Evolutionary conservation across 2,113 vertebrate species (phyloP).

Genomic region (Neotoma lepida): DNA sequence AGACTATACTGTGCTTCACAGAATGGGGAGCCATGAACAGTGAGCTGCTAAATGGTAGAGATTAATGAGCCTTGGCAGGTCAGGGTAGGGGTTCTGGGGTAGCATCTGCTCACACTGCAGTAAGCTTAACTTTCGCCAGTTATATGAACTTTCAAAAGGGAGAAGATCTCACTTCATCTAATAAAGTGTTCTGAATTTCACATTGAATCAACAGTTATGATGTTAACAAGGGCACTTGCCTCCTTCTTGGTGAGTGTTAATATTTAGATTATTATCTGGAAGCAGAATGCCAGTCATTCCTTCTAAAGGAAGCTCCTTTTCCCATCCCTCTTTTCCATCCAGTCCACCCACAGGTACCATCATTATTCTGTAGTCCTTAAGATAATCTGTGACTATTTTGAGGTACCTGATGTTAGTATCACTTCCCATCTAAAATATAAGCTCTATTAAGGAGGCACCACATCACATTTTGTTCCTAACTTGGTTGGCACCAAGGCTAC

Average conservation of each 20-base stretch:
- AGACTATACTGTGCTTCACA: not conserved
- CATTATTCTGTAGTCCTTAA: not conserved
- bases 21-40: not conserved
- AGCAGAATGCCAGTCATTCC: not conserved
- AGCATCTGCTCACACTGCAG: slow-evolving; percentile 61
- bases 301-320: not conserved
- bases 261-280: not conserved
- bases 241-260: not conserved
- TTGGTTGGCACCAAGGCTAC: not conserved
- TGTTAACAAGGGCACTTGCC: not conserved
- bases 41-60: slow-evolving; percentile 25
- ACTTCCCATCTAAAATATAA: not conserved
- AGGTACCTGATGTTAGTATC: not conserved
- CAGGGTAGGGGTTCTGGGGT: not conserved
- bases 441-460: not conserved
- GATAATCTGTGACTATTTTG: not conserved
- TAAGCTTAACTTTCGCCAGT: slow-evolving; percentile 8
- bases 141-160: not conserved
- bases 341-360: not conserved
- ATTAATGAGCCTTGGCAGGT: slow-evolving; percentile 72
- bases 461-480: not conserved
- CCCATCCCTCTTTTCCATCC: not conserved
- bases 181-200: not conserved
- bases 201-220: not conserved
- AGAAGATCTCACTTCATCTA: not conserved